Base-by-base conservation (phyloP, 37 sponge, comb jelly and placozoan genomes). In the Aplysina aerophoba region DNA sequence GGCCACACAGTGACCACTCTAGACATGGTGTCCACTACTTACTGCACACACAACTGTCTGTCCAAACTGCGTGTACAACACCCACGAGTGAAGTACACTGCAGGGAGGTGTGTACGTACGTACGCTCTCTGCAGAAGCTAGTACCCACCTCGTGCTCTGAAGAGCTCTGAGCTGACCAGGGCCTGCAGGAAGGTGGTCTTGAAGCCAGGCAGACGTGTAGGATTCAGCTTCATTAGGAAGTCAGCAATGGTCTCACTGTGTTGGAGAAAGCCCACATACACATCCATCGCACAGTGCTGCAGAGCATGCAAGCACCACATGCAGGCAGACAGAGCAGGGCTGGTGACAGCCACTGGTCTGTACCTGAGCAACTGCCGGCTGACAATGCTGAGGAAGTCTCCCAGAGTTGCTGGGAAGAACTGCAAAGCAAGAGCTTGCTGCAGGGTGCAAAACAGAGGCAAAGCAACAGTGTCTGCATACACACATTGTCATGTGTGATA, bases 391-490 rank as follows among this genome's bases (percentile, higher is more conserved):
- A 88, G 85, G 41, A 93, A 62, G 33, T 89, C 89, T 55, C 69
- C 59, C 38, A 93, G 85, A 17, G 88, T 93, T 30, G 72, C 53
- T 41, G 90, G 90, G 30, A 93, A 73, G 80, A 89, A 90, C 83
- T 89, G 90, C 35, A 93, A 40, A 13, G 88, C 90, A 38, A 84
- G 84, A 59, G 94, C 94, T 66, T 93, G 90, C 85, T 83, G 57
- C 40, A 38, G 28, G 28, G 36, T 12, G 44, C 8, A 11, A 44
- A 44, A 44, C 50, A 44, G 50, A 44, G 8, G 50, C 50, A 44
- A 44, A 44, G 6, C 50, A 44, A 44, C 50, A 8, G 3, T 30
- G 74, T 17, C 8, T 35, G 6, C 34, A 28, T 73, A 31, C 37
- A 31, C 8, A 73, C 22, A 37, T 6, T 68, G 22, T 25, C 72